Evolutionary conservation across 2,797 vertebrate genomes (phyloP).

Genomic region (Acrossocheilus fasciatus): DNA sequence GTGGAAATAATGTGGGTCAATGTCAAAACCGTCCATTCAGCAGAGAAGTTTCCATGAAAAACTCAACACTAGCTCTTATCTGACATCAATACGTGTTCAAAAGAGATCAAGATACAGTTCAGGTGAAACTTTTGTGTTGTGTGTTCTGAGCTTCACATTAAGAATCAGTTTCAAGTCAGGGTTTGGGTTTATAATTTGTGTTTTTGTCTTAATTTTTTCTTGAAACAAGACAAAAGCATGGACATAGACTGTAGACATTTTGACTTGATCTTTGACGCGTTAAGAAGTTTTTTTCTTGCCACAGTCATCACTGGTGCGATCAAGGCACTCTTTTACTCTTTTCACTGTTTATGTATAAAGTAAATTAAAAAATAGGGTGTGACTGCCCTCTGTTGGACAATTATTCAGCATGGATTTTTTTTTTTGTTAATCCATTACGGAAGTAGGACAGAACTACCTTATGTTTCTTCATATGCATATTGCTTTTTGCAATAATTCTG

Average conservation of each 20-base stretch:
- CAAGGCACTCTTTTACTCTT: background rate
- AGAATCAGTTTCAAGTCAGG: background rate
- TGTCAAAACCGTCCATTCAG: background rate
- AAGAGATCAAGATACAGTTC: background rate
- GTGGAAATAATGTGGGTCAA: background rate
- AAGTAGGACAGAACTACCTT: background rate
- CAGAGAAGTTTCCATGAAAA: background rate
- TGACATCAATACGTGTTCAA: background rate
- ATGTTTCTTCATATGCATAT: background rate
- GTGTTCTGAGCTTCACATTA: background rate
- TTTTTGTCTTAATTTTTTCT: background rate
- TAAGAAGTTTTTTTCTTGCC: background rate
- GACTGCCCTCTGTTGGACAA: conserved; percentile 28
- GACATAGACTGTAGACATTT: background rate
- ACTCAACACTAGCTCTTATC: background rate
- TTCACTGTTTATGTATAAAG: background rate
- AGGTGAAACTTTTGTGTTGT: background rate
- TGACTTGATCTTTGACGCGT: background rate
- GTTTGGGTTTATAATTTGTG: background rate
- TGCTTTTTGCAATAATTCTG: background rate
- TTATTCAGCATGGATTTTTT: background rate
- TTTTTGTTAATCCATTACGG: no score
- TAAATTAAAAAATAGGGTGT: background rate
- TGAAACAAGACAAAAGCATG: background rate
- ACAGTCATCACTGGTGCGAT: background rate